Conservation (phyloP, 2,797 vertebrate genomes). For the Fringilla coelebs region DNA sequence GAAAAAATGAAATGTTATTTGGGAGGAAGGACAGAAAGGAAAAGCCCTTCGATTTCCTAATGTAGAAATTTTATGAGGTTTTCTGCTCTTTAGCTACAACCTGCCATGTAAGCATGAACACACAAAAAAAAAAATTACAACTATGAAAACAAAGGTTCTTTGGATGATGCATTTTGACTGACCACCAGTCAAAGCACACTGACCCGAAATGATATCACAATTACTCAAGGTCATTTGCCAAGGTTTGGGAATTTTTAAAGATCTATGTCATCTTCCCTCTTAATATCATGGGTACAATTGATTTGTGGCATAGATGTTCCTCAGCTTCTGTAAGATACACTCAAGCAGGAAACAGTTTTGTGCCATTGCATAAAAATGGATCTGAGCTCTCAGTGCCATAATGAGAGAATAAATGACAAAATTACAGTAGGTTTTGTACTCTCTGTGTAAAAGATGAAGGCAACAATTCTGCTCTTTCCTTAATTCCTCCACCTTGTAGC, state of each 20-base stretch:
- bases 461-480: neutral
- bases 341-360: neutral
- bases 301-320: conserved; percentile 11
- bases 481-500: neutral
- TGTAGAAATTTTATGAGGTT: neutral
- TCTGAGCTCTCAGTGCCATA: neutral
- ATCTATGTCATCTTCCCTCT: neutral
- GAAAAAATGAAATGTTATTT: conserved; percentile 1
- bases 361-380: neutral
- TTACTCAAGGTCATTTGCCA: conserved; percentile 2
- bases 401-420: conserved; percentile 12
- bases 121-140: neutral
- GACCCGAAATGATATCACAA: neutral
- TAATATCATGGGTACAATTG: neutral
- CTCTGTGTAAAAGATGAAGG: neutral
- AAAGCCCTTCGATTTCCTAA: neutral
- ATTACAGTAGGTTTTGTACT: conserved; percentile 1
- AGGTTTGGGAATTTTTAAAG: conserved; percentile 27
- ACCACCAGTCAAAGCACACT: neutral
- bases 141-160: conserved; percentile 3
- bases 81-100: neutral
- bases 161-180: neutral
- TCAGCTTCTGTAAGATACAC: neutral
- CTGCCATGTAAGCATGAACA: neutral
- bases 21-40: neutral